Conservation (phyloP, 2,888 invertebrate species). For the Theodoxus fluviatilis region DNA sequence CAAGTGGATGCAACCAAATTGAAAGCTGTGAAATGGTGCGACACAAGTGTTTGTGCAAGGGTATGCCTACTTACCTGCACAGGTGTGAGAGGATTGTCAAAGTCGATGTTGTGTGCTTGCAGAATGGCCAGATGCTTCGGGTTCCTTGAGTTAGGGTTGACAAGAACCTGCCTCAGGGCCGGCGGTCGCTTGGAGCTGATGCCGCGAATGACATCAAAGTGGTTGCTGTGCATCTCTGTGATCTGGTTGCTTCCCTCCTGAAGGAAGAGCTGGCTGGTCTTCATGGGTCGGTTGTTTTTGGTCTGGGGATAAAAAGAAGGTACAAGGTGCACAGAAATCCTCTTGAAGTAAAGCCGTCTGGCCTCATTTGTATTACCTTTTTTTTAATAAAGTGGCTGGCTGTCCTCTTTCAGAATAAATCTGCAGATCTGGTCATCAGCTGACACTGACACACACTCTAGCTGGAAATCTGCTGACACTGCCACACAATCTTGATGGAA, state of each 20-base stretch:
- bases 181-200: conserved; percentile 71
- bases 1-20: background rate
- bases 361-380: too few relatives aligned
- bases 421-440: too few relatives aligned
- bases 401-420: too few relatives aligned
- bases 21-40: conserved; percentile 9
- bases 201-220: conserved; percentile 80
- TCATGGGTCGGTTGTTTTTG: conserved; percentile 75
- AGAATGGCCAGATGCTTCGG: conserved; percentile 84
- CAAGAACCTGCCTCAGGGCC: conserved; percentile 78
- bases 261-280: conserved; percentile 78
- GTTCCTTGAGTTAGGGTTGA: conserved; percentile 76
- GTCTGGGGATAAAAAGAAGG: conserved; percentile 68
- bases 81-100: conserved; percentile 77
- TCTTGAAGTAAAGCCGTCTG: too few relatives aligned
- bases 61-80: background rate
- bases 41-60: background rate
- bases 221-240: conserved; percentile 73
- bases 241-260: conserved; percentile 81
- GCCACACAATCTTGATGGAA: too few relatives aligned
- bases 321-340: conserved; percentile 39
- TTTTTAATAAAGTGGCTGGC: too few relatives aligned
- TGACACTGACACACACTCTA: too few relatives aligned
- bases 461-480: too few relatives aligned
- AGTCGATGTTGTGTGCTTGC: conserved; percentile 82